Base-by-base conservation (phyloP, 2,797 vertebrate species). In the Xyrichtys novacula region DNA sequence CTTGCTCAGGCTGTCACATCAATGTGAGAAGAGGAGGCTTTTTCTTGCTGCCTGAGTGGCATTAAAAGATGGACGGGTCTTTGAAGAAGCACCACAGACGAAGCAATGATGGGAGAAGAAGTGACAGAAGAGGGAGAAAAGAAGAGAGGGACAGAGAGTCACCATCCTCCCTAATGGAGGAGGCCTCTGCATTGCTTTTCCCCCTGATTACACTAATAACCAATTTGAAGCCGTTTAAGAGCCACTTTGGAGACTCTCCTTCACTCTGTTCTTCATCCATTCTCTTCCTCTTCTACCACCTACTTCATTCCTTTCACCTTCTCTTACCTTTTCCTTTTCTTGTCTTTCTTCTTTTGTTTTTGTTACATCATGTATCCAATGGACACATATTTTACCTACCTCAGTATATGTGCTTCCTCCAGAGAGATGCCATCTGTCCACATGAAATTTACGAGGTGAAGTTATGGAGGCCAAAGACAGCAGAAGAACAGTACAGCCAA, bases 191-290 rank as follows among this genome's bases (percentile, higher is more conserved):
- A 56, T 74, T 81, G 60, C 76, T 77, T 83, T 86, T 73, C 77
- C 67, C 44, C 75, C 73, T 72, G 85, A 87, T 87, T 90, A 86
- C 79, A 76, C 87, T 85, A 87, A 88, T 83, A 74, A 85, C 69
- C 87, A 70, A 78, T 86, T 78, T 83, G 65, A 87, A 54, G 71
- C 70, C 69, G 80, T 85, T 90, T 78, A 85, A 66, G 71, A 74
- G 61, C 43, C 78, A 78, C 74, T 87, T 83, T 74, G 39, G 67
- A 62, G 47, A n/a, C 49, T 55, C 66, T 70, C 62, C 1, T 0
- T 65, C 44, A 23, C 11, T 69, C 49, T 58, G 46, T 57, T 31
- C 19, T 57, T 38, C 15, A 22, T 34, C 19, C 39, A 43, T 40
- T 32, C 34, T 50, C 22, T 55, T 53, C 36, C 26, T 19, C 19